Evolutionary conservation across 2,113 vertebrate species (phyloP), one percentile per base, ranked within the genome.

Genomic region (Elgaria multicarinata): DNA sequence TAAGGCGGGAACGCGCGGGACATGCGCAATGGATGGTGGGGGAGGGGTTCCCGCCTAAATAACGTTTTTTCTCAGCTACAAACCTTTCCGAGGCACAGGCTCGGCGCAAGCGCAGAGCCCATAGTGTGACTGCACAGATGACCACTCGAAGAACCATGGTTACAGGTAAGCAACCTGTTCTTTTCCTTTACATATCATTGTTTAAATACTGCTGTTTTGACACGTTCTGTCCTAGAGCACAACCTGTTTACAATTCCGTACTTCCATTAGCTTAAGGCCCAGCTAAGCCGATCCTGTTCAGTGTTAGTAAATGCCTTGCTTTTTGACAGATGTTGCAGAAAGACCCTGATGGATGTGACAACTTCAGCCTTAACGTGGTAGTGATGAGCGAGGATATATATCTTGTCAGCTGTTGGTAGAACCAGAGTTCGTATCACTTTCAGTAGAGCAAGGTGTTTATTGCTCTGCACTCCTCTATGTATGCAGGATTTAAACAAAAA

Each of bases 181-280:
- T 94, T 95, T 96, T 95, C 92, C 84, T 82, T 93, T 90, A 77
- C 36, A 9, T 89, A 72, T 94, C 92, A 88, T 86, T 94, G 88
- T 93, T 95, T 88, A 93, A 94, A 77, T 92, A 92, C 89, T 93
- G 72, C 53, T 94, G 46, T 84, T 95, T 92, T 94, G 94, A 92
- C 95, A 67, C 87, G 72, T 94, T 95, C 91, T 95, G 80, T 97
- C 94, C 93, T 96, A 89, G 87, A 96, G 95, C 88, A 42, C 90
- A 93, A 83, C 89, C 88, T 94, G 75, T 94, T 95, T 94, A 94
- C 87, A 94, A 62, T 94, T 94, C 93, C 77, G 18, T 92, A 92
- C 80, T 93, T 93, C 93, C 92, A 58, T 94, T 94, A 93, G 91
- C 90, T 95, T 92, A 92, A 93, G 87, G 91, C 83, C 88, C 71